A percentile compares a stretch with the other conserved stretches of the same genome.
These are phyloP conservation scores for Polyodon spathula DNA, from an alignment of 2,113 vertebrate species.

Conservation along the genomic window DNA sequence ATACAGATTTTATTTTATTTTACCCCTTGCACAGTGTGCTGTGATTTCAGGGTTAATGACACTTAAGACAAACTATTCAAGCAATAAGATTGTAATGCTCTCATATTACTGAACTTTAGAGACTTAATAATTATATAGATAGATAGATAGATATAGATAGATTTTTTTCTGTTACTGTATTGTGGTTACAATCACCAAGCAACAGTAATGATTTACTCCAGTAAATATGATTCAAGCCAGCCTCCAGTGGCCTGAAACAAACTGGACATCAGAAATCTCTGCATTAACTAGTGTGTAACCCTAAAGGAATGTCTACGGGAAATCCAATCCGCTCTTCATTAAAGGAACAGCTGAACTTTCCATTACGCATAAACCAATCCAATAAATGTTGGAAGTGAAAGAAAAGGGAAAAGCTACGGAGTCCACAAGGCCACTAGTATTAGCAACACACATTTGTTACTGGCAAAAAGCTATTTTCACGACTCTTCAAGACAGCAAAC, in stretches of 20 bases:
- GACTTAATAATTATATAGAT: no score
- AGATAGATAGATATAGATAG: not conserved
- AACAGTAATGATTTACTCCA: constrained; percentile 14
- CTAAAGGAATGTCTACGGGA: constrained; percentile 1
- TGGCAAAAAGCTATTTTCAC: not conserved
- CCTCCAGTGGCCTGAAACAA: not conserved
- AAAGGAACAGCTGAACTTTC: not conserved
- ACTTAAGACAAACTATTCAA: no score
- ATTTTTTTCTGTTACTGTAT: constrained; percentile 4
- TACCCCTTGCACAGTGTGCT: no score
- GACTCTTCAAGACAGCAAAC: not conserved
- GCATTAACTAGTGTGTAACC: constrained; percentile 2
- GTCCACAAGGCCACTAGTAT: not conserved
- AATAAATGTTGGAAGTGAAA: not conserved
- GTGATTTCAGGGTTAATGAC: no score
- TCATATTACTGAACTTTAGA: no score
- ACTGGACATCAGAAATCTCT: not conserved
- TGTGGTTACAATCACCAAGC: constrained; percentile 4
- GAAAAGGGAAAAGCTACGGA: not conserved
- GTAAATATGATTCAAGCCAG: not conserved
- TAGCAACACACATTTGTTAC: not conserved
- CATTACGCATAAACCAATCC: not conserved
- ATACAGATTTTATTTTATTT: no score
- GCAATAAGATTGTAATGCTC: no score
- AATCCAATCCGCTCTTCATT: constrained; percentile 8